Evolutionary conservation across 2,888 invertebrate genomes (phyloP).

Genomic region (Nesidiocoris tenuis): DNA sequence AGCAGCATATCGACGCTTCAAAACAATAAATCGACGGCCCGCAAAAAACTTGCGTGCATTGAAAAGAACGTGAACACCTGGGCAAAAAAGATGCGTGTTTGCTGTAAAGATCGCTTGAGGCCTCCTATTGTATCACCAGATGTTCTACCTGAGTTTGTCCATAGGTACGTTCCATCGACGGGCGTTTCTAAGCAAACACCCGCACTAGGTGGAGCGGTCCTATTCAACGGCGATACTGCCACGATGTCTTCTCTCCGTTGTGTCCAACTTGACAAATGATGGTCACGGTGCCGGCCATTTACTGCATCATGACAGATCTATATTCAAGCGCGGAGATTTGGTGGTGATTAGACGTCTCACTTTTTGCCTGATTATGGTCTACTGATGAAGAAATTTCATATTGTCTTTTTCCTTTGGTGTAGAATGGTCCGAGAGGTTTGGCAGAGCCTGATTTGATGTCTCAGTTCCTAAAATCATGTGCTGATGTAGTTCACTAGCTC

Average conservation of each 20-base stretch:
- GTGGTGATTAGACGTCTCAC: too few species aligned
- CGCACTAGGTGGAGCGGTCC: conserved; percentile 1
- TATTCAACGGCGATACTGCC: neutral
- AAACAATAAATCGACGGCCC: conserved; percentile 2
- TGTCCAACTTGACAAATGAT: conserved; percentile 29
- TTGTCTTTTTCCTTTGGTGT: too few species aligned
- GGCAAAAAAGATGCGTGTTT: conserved; percentile 19
- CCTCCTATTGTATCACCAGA: conserved; percentile 20
- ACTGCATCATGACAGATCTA: too few species aligned
- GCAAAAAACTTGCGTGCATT: conserved; percentile 12
- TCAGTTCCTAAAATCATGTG: too few species aligned
- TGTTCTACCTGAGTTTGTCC: conserved; percentile 2
- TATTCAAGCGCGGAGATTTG: too few species aligned
- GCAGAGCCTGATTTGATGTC: too few species aligned
- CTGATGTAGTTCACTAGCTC: too few species aligned
- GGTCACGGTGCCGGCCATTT: neutral
- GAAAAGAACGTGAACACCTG: conserved; percentile 20
- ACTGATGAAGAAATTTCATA: too few species aligned
- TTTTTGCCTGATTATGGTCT: too few species aligned
- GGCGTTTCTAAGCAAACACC: conserved; percentile 26
- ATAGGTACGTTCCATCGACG: neutral
- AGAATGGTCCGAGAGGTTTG: too few species aligned
- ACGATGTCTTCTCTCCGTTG: conserved; percentile 21
- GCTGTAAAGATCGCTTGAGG: conserved; percentile 17
- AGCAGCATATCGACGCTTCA: neutral